A percentile compares a stretch with the other conserved stretches of the same genome.
Conservation (phyloP, 2,113 vertebrate species). For the Xiphorhynchus elegans region DNA sequence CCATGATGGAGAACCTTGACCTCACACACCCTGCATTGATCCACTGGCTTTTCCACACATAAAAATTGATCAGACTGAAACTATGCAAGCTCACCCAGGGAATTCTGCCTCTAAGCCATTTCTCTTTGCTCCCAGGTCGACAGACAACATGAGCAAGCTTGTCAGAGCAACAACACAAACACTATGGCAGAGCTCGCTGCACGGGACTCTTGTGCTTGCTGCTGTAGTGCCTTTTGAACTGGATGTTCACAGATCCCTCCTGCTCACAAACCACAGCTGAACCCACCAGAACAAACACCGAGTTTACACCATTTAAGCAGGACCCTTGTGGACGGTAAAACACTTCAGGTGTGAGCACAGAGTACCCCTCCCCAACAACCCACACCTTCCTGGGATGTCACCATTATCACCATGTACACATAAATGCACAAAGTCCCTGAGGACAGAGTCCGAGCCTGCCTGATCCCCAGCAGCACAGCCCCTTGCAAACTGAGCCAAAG, state of each 20-base stretch:
- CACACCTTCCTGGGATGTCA: background rate
- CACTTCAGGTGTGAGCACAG: background rate
- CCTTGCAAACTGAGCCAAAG: background rate
- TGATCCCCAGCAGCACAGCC: background rate
- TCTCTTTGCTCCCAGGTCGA: background rate
- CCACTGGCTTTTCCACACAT: background rate
- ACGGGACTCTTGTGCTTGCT: fast-evolving
- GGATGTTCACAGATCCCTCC: background rate
- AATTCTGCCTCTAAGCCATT: background rate
- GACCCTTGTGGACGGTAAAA: background rate
- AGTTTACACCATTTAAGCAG: background rate
- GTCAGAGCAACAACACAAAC: background rate
- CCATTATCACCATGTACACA: background rate
- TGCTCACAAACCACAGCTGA: background rate
- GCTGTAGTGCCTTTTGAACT: background rate
- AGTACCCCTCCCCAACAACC: background rate
- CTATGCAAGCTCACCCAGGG: background rate
- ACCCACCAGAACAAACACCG: background rate
- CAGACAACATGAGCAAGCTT: background rate
- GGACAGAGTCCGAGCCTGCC: background rate
- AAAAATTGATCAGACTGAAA: background rate
- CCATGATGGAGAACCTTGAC: background rate
- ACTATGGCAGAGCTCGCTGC: fast-evolving
- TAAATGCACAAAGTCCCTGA: background rate
- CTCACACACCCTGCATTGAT: background rate